Evolutionary conservation across 2,113 vertebrate genomes (phyloP).

Genomic region (Seriola rivoliana): DNA sequence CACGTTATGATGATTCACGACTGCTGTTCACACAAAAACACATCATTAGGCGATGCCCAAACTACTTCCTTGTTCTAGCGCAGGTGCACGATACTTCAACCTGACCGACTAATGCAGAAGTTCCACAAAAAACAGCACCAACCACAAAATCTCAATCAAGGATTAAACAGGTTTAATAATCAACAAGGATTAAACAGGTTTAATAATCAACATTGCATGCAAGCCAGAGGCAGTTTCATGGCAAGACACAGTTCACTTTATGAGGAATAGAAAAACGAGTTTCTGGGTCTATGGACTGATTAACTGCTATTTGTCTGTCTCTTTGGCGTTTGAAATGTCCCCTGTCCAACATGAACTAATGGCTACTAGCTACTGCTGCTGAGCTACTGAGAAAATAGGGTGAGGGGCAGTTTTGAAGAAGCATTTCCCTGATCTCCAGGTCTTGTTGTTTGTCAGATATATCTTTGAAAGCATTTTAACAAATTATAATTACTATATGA

Average conservation of each 20-base stretch:
- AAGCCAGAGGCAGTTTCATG: no score
- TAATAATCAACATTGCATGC: no score
- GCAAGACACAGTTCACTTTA: not conserved
- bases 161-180: not conserved
- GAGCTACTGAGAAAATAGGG: no score
- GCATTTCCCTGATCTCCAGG: not conserved
- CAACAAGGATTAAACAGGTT: not conserved
- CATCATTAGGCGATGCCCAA: no score
- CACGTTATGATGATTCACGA: not conserved
- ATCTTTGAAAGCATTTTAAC: not conserved
- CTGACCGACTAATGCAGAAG: not conserved
- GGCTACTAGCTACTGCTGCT: no score
- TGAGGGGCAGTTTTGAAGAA: not conserved
- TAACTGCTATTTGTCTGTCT: not conserved
- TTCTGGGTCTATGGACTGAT: not conserved
- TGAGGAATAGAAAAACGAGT: not conserved
- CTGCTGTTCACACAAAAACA: not conserved
- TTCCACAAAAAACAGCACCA: not conserved
- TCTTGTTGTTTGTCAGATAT: not conserved
- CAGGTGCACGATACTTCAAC: not conserved
- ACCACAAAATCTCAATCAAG: not conserved
- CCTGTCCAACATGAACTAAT: not conserved
- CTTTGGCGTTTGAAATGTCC: not conserved
- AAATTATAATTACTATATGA: not conserved
- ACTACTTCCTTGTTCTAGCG: not conserved